Evolutionary conservation across 2,797 vertebrate species (phyloP), one percentile per base, ranked within the genome.

Genomic region (Prunella strophiata): DNA sequence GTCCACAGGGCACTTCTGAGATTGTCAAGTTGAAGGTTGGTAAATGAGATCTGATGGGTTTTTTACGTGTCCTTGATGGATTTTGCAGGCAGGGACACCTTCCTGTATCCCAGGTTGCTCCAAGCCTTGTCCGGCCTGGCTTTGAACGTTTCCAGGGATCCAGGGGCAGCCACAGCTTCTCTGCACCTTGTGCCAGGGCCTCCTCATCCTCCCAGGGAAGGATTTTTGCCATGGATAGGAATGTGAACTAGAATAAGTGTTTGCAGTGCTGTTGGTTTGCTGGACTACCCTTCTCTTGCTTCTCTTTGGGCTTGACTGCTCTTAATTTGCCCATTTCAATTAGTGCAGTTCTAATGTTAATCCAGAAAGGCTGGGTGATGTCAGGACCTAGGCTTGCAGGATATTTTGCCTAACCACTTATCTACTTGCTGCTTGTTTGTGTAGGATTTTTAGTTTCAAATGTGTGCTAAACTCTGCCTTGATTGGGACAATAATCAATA

Each of bases 21-120:
- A 9, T 13, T 25, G 26, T 30, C 42, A 10, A 3, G 36, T 29
- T 47, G 57, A 45, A 47, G 52, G 8, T 17, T 23, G 29, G 7
- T 17, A 3, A 12, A 25, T 0, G 3, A 17, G 21, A 25, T 48
- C 43, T 34, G 32, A 7, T 23, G 36, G 13, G 6, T 2, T 5
- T 58, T 78, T 47, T 11, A 5, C 0, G 0, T 8, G 16, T 26
- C 14, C 14, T 13, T 4, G 66, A 6, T 58, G 73, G 70, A 15
- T 71, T 77, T 52, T 80, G 29, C 63, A 47, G 79, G 17, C 32
- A 67, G 72, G 45, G 10, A 67, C 45, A 16, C 38, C n/a, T 4
- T 29, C 17, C 42, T 4, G 6, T 6, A 7, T 20, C 16, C 42
- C 30, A 20, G 42, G 6, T 3, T 36, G 55, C 32, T 43, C 48